phyloP scores from a whole-genome alignment of 92 coral and sea anemone genomes.

The Bergia sp. region DNA sequence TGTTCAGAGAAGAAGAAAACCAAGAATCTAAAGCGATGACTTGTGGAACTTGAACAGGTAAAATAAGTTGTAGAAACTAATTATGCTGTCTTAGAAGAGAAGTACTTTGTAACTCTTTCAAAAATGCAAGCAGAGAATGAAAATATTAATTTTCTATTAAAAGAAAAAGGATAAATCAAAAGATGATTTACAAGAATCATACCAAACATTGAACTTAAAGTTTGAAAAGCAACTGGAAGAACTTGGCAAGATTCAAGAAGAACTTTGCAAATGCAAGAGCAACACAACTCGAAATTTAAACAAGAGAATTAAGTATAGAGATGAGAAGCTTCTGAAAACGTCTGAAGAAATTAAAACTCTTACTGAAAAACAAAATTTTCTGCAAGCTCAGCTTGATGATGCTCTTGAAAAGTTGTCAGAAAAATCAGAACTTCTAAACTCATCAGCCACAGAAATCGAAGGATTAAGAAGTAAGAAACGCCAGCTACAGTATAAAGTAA shows the following conservation, averaged over 20 bases:
- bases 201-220: background rate
- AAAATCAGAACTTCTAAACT: background rate
- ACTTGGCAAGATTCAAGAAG: background rate
- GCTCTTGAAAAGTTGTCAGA: background rate
- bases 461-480: background rate
- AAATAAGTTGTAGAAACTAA: background rate
- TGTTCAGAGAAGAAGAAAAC: slow-evolving; percentile 2
- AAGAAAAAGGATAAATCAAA: background rate
- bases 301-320: background rate
- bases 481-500: background rate
- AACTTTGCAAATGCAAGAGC: background rate
- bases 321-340: background rate
- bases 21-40: background rate
- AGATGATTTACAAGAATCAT: background rate
- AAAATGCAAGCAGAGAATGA: background rate
- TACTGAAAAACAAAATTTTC: background rate
- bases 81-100: background rate
- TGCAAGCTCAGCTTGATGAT: slow-evolving; percentile 5
- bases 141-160: background rate
- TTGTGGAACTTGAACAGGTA: background rate
- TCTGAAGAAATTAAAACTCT: background rate
- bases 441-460: background rate
- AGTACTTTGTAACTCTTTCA: background rate
- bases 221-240: background rate
- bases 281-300: background rate